Evolutionary conservation across 2,888 invertebrate genomes (phyloP).

Genomic region (Drosophila helvetica): DNA sequence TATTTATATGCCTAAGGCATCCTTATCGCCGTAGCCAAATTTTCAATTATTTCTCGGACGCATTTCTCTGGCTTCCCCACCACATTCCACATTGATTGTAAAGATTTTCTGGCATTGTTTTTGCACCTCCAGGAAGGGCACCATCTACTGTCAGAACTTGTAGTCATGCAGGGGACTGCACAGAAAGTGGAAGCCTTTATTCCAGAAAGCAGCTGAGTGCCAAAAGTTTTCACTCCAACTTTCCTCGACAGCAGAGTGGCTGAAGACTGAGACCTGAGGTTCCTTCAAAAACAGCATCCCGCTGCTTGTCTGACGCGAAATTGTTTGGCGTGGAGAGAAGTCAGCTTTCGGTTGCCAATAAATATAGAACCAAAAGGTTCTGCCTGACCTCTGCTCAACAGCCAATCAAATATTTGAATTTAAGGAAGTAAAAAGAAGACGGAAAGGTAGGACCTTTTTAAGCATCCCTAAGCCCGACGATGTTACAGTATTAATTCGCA

Average conservation of each 20-base stretch:
- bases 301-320: slow-evolving; percentile 3
- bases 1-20: no score
- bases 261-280: neutral
- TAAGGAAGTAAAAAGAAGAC: neutral
- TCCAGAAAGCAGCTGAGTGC: no score
- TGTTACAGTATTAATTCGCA: no score
- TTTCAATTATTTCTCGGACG: no score
- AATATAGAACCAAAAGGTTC: no score
- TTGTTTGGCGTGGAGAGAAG: slow-evolving; percentile 3
- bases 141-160: slow-evolving; percentile 13
- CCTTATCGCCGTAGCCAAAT: no score
- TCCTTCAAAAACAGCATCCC: neutral
- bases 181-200: no score
- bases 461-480: neutral
- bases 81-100: slow-evolving; percentile 20
- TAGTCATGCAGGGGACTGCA: no score
- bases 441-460: no score
- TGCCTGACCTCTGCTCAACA: no score
- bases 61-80: neutral
- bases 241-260: slow-evolving; percentile 26
- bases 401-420: neutral
- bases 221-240: no score
- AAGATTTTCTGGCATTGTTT: slow-evolving; percentile 15
- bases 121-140: neutral
- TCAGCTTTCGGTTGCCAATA: no score